These are phyloP conservation scores for Girardinus metallicus DNA, from an alignment of 2,797 vertebrate genomes.

Conservation along the genomic window DNA sequence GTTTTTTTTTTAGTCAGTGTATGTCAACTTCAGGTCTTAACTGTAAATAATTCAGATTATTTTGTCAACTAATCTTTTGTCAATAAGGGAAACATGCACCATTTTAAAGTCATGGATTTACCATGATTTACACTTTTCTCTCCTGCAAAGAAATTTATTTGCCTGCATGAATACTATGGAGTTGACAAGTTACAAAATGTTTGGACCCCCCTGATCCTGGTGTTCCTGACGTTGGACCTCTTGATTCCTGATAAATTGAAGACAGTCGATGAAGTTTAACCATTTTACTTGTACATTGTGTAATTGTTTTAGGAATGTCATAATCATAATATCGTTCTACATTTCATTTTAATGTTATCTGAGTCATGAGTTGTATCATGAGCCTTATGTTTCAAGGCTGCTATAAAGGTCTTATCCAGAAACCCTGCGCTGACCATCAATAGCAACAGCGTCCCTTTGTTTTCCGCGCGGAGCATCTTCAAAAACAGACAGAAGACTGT, in stretches of 20 bases:
- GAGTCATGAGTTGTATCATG: not conserved
- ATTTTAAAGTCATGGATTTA: too few species aligned
- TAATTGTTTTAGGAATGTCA: not conserved
- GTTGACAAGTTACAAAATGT: too few species aligned
- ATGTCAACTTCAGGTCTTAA: too few species aligned
- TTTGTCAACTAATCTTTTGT: too few species aligned
- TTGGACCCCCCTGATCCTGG: too few species aligned
- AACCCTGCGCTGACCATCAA: not conserved
- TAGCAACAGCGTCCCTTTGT: not conserved
- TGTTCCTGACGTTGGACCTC: not conserved
- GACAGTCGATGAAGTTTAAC: not conserved
- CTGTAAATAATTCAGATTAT: too few species aligned
- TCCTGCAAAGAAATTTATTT: too few species aligned
- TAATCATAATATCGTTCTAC: not conserved
- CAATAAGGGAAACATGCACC: too few species aligned
- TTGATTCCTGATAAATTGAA: not conserved
- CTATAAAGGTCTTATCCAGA: not conserved
- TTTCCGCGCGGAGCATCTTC: constrained; percentile 52
- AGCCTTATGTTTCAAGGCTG: not conserved
- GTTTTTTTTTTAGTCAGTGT: too few species aligned
- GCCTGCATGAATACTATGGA: too few species aligned
- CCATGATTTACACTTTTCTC: too few species aligned
- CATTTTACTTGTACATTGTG: not conserved
- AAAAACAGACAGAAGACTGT: constrained; percentile 35
- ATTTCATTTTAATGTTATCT: not conserved